A percentile compares a stretch with the other conserved stretches of the same genome.
Evolutionary conservation across 35 echinoderm and acorn worm species (phyloP).

Genomic region (Lytechinus variegatus): DNA sequence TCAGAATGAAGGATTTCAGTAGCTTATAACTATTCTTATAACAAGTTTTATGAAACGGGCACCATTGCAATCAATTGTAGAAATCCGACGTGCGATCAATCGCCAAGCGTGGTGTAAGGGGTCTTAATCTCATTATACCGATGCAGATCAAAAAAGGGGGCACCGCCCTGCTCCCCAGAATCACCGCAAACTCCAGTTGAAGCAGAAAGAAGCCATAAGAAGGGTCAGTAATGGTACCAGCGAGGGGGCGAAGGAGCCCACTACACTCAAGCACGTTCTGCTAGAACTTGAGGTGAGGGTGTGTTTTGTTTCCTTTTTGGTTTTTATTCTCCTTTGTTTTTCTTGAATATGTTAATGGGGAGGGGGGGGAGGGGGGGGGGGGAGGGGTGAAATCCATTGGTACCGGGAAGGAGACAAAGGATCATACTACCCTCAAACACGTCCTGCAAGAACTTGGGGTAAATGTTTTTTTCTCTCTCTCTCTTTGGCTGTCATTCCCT

Average conservation of each 20-base stretch:
- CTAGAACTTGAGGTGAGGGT: not conserved
- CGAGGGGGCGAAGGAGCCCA: not conserved
- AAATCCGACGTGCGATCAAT: too few relatives aligned
- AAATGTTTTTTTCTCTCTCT: not conserved
- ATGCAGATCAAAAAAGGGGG: slow-evolving; percentile 18
- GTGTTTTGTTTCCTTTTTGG: too few relatives aligned
- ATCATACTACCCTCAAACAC: not conserved
- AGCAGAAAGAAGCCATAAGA: not conserved
- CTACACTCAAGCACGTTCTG: not conserved
- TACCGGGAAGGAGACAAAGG: not conserved
- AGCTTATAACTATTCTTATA: too few relatives aligned
- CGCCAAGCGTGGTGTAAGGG: too few relatives aligned
- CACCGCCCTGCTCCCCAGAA: slow-evolving; percentile 36
- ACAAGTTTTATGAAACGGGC: too few relatives aligned
- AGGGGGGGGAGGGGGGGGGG: too few relatives aligned
- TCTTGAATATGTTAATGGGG: too few relatives aligned
- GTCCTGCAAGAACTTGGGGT: not conserved
- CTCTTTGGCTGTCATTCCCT: not conserved
- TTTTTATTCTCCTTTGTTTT: too few relatives aligned
- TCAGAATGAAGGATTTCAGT: too few relatives aligned
- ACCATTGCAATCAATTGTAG: too few relatives aligned
- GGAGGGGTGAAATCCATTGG: not conserved
- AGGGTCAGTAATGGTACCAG: not conserved
- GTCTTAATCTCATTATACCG: too few relatives aligned
- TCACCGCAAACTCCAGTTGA: not conserved